phyloP scores from a whole-genome alignment of 2,888 invertebrate species.

The Drosophila anceps region DNA sequence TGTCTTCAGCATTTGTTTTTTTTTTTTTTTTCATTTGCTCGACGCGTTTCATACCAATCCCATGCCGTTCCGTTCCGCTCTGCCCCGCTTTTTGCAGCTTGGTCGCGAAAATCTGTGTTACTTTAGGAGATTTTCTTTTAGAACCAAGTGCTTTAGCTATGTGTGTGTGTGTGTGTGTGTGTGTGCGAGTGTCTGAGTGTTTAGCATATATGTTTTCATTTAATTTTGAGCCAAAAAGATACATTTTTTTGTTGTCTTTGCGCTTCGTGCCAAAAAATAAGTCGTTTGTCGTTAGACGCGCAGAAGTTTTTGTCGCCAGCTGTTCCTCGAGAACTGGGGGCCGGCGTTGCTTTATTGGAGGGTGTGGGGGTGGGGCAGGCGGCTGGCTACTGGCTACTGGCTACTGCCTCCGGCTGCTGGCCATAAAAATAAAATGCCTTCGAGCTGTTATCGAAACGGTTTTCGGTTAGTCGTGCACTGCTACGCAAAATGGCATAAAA shows the following conservation, averaged over 20 bases:
- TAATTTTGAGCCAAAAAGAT: slow-evolving; percentile 73
- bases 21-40: slow-evolving; percentile 63
- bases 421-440: slow-evolving; percentile 71
- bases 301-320: slow-evolving; percentile 56
- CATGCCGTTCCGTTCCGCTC: slow-evolving; percentile 5
- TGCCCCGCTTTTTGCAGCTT: slow-evolving; percentile 35
- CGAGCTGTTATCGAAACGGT: slow-evolving; percentile 64
- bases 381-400: no score
- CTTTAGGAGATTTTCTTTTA: slow-evolving; percentile 68
- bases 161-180: slow-evolving; percentile 21
- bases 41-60: slow-evolving; percentile 3
- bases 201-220: slow-evolving; percentile 70
- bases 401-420: slow-evolving; percentile 49
- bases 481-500: slow-evolving; percentile 46
- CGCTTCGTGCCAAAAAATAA: slow-evolving; percentile 64
- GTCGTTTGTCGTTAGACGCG: slow-evolving; percentile 43
- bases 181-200: slow-evolving; percentile 32
- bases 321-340: slow-evolving; percentile 36
- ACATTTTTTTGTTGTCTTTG: slow-evolving; percentile 43
- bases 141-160: slow-evolving; percentile 55
- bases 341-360: neutral
- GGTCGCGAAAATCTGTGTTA: slow-evolving; percentile 56
- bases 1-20: slow-evolving; percentile 58
- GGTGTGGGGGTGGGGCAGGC: neutral
- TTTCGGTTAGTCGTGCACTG: slow-evolving; percentile 30